Conservation (phyloP, 2,888 invertebrate genomes). For the Digitonthophagus gazella region DNA sequence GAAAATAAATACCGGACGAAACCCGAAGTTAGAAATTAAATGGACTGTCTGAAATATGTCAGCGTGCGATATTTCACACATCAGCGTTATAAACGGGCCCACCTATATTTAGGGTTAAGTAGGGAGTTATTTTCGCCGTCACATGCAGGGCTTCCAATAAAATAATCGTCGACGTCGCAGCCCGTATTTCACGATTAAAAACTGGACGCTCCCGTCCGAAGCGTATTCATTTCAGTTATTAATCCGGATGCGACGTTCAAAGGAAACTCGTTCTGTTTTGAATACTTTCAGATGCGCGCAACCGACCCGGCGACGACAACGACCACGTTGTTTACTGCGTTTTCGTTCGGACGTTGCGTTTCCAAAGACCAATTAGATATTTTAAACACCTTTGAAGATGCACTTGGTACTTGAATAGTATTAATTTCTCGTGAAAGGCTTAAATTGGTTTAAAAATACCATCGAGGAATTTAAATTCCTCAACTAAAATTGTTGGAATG, state of each 20-base stretch:
- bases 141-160: constrained; percentile 9
- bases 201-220: background rate
- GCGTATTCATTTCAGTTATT: background rate
- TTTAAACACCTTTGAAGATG: background rate
- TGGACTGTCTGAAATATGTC: constrained; percentile 23
- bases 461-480: background rate
- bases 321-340: background rate
- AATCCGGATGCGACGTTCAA: background rate
- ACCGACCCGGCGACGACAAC: background rate
- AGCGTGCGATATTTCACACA: constrained; percentile 28
- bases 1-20: background rate
- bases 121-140: constrained; percentile 13
- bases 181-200: constrained; percentile 14
- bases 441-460: background rate
- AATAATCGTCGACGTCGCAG: constrained; percentile 6
- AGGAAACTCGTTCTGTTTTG: background rate
- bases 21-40: background rate
- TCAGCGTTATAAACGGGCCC: constrained; percentile 27
- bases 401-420: background rate
- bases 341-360: too few relatives aligned
- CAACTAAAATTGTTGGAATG: too few relatives aligned
- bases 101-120: constrained; percentile 24
- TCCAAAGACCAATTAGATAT: background rate
- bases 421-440: background rate
- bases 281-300: background rate